These are phyloP conservation scores for Drosophila austrosaltans DNA, from an alignment of 2,888 invertebrate species.

Conservation along the genomic window DNA sequence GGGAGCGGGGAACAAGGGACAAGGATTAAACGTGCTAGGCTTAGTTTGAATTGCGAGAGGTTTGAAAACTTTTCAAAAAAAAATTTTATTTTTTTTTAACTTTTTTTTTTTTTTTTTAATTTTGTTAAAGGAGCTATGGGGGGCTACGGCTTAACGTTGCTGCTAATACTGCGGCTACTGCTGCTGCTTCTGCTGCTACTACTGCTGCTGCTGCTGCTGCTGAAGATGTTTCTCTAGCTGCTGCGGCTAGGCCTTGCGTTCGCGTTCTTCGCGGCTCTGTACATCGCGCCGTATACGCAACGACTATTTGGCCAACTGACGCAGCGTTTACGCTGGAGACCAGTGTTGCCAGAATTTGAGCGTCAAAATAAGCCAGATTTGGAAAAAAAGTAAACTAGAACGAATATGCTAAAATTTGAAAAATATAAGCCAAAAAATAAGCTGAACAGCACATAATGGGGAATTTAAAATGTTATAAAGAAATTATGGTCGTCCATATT, in stretches of 20 bases:
- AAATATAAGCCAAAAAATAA: too few species aligned
- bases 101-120: slow-evolving; percentile 5
- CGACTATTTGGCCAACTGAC: slow-evolving; percentile 77
- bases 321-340: slow-evolving; percentile 79
- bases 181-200: slow-evolving; percentile 49
- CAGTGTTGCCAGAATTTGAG: slow-evolving; percentile 8
- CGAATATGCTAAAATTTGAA: too few species aligned
- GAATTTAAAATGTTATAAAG: too few species aligned
- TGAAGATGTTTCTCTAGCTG: slow-evolving; percentile 28
- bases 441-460: too few species aligned
- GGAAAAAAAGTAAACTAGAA: too few species aligned
- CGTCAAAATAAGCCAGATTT: too few species aligned
- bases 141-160: slow-evolving; percentile 30
- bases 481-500: too few species aligned
- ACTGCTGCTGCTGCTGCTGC: slow-evolving; percentile 50
- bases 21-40: slow-evolving; percentile 21
- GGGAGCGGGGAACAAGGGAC: background rate
- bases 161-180: slow-evolving; percentile 35
- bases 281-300: slow-evolving; percentile 83
- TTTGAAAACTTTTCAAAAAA: slow-evolving; percentile 1
- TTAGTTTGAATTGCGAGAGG: slow-evolving; percentile 11
- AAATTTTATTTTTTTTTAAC: slow-evolving; percentile 1
- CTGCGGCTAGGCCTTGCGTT: slow-evolving; percentile 56
- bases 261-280: slow-evolving; percentile 80
- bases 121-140: slow-evolving; percentile 23